These are phyloP conservation scores for Callospermophilus lateralis DNA, from an alignment of 2,113 vertebrate genomes.

Conservation along the genomic window DNA sequence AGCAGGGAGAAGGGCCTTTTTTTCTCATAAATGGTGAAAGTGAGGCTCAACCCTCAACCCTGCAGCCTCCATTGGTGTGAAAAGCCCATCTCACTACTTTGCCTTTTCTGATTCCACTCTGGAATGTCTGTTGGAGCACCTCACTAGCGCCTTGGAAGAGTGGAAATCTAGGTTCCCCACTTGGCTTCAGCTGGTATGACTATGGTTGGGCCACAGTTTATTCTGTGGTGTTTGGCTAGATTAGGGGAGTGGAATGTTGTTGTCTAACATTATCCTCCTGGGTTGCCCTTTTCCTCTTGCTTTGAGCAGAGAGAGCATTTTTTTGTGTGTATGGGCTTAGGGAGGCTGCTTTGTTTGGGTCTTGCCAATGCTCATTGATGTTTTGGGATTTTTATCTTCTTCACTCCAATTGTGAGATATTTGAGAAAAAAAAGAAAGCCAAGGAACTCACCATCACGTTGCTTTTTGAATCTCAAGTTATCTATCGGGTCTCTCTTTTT, in stretches of 20 bases:
- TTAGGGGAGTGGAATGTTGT: neutral
- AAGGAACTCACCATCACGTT: neutral
- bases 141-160: neutral
- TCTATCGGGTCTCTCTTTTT: neutral
- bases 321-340: neutral
- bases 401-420: neutral
- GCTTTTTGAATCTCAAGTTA: neutral
- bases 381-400: neutral
- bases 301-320: neutral
- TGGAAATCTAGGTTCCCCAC: neutral
- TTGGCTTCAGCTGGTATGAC: neutral
- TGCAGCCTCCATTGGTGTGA: neutral
- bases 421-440: neutral
- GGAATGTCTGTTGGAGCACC: neutral
- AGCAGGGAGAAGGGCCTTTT: too few relatives aligned
- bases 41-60: neutral
- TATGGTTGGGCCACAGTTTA: neutral
- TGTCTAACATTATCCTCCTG: neutral
- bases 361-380: neutral
- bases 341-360: neutral
- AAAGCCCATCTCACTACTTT: neutral
- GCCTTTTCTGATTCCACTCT: neutral
- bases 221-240: neutral
- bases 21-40: neutral
- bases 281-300: neutral